Percentiles rank a stretch among this genome's conserved stretches.
Evolutionary conservation across 2,797 vertebrate species (phyloP).

Genomic region (Anguilla anguilla): DNA sequence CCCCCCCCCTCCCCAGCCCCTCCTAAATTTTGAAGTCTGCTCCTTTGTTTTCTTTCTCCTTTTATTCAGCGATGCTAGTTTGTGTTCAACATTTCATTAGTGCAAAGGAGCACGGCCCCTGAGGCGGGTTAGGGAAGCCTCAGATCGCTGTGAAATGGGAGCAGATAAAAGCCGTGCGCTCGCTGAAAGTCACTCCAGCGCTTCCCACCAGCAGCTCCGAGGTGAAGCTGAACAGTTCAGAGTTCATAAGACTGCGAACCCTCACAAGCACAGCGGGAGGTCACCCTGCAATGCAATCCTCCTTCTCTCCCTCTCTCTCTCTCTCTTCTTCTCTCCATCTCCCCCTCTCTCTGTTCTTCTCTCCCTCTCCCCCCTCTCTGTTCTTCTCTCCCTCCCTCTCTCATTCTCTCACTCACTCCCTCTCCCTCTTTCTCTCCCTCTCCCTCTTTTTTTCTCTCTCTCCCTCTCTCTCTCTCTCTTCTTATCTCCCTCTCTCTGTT

Average conservation of each 20-base stretch:
- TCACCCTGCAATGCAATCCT: constrained; percentile 26
- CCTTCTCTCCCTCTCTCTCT: constrained; percentile 7
- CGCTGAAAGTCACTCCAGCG: constrained; percentile 25
- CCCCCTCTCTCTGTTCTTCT: neutral
- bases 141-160: constrained; percentile 30
- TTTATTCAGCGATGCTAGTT: constrained; percentile 24
- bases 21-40: constrained; percentile 16
- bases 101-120: constrained; percentile 19
- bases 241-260: constrained; percentile 34
- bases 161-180: constrained; percentile 33
- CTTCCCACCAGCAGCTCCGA: neutral
- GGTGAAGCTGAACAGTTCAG: constrained; percentile 33
- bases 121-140: neutral
- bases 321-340: too few relatives aligned
- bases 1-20: constrained; percentile 32
- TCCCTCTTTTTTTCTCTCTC: too few relatives aligned
- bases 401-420: neutral
- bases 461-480: too few relatives aligned
- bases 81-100: constrained; percentile 23
- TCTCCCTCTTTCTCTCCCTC: too few relatives aligned
- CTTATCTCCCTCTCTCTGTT: constrained; percentile 9
- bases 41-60: constrained; percentile 19
- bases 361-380: neutral
- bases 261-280: constrained; percentile 36
- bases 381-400: neutral